phyloP scores from a whole-genome alignment of 1,140 invertebrate genomes.

The Cydia strobilella region DNA sequence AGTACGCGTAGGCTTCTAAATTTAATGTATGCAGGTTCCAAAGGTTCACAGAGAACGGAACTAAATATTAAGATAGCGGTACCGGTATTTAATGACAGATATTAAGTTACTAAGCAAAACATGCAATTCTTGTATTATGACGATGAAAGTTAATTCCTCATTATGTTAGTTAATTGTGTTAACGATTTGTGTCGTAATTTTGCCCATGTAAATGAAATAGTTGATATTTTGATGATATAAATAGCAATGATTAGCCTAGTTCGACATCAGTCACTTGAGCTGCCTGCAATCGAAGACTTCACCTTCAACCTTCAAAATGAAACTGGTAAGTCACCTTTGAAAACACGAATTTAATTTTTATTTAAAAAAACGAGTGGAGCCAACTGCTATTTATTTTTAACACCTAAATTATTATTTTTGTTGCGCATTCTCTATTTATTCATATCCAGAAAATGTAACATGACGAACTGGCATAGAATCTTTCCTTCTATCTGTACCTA shows the following conservation, averaged over 20 bases:
- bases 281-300: not conserved
- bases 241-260: not conserved
- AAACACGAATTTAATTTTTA: not conserved
- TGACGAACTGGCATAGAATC: too few relatives aligned
- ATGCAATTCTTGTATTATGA: not conserved
- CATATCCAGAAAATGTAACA: too few relatives aligned
- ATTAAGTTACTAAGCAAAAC: not conserved
- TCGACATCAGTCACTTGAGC: not conserved
- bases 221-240: slow-evolving; percentile 2
- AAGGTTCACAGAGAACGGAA: too few relatives aligned
- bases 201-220: too few relatives aligned
- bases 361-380: too few relatives aligned
- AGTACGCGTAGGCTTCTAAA: too few relatives aligned
- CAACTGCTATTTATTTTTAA: too few relatives aligned
- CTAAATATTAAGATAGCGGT: too few relatives aligned
- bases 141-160: slow-evolving; percentile 14
- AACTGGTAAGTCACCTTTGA: not conserved
- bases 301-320: not conserved
- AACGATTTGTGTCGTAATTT: not conserved
- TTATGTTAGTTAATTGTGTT: slow-evolving; percentile 13
- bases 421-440: too few relatives aligned
- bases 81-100: not conserved
- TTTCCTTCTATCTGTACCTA: too few relatives aligned
- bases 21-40: too few relatives aligned
- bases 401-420: too few relatives aligned